A percentile compares a stretch with the other conserved stretches of the same genome.
Conservation (phyloP, 2,888 invertebrate species). For the Bhutanitis thaidina region DNA sequence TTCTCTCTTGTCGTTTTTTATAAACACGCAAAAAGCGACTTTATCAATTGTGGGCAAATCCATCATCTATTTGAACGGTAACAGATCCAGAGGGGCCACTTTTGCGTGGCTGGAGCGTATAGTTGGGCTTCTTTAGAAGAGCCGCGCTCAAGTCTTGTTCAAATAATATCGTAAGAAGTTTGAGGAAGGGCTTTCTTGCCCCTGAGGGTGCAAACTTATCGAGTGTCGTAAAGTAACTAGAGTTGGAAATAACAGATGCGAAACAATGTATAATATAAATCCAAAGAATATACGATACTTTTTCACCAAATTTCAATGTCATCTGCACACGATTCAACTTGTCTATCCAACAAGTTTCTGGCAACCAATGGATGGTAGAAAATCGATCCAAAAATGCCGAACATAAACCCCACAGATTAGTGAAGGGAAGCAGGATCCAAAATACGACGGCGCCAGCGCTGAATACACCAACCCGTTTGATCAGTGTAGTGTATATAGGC, state of each 20-base stretch:
- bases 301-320: too few species aligned
- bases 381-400: too few species aligned
- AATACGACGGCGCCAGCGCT: too few species aligned
- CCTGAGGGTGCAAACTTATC: conserved; percentile 62
- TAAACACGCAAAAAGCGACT: conserved; percentile 28
- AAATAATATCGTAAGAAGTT: conserved; percentile 73
- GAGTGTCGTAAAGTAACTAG: conserved; percentile 43
- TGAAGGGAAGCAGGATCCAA: too few species aligned
- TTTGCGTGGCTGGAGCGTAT: conserved; percentile 33
- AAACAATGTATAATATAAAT: conserved; percentile 30
- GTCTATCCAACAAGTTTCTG: too few species aligned
- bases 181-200: conserved; percentile 56
- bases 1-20: conserved; percentile 24
- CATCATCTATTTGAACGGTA: conserved; percentile 22
- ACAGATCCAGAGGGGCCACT: conserved; percentile 33
- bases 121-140: conserved; percentile 28
- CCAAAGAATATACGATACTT: neutral
- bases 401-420: too few species aligned
- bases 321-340: too few species aligned
- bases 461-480: too few species aligned
- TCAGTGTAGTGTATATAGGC: too few species aligned
- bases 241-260: conserved; percentile 31
- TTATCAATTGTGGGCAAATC: conserved; percentile 30
- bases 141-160: conserved; percentile 47
- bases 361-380: too few species aligned